Conservation (phyloP, 1,140 invertebrate genomes). For the Phenacoccus solenopsis region DNA sequence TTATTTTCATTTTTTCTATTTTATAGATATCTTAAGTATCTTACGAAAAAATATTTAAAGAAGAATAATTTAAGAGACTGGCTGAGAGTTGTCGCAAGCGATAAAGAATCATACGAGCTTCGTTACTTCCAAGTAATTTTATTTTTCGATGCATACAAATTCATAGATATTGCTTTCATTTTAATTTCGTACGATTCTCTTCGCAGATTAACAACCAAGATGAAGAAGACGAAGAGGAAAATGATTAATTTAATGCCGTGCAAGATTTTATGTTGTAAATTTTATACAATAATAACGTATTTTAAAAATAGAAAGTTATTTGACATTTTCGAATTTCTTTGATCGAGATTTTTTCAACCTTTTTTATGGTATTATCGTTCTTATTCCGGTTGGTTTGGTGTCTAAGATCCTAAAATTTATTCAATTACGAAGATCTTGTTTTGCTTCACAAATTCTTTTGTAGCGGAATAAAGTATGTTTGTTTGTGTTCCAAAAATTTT, state of each 20-base stretch:
- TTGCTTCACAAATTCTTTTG: too few species aligned
- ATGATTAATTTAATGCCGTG: conserved; percentile 10
- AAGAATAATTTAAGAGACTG: conserved; percentile 98
- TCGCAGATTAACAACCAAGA: conserved; percentile 30
- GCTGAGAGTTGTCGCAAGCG: conserved; percentile 93
- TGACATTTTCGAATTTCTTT: not conserved
- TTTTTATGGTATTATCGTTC: not conserved
- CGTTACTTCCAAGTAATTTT: conserved; percentile 92
- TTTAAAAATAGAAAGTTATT: not conserved
- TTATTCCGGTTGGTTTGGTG: not conserved
- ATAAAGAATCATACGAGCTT: conserved; percentile 92
- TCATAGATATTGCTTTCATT: not conserved
- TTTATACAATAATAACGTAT: not conserved
- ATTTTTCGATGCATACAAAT: not conserved
- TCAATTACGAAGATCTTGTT: too few species aligned
- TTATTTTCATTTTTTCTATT: conserved; percentile 29
- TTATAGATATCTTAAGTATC: conserved; percentile 88
- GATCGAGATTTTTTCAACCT: not conserved
- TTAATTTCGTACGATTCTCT: conserved; percentile 19
- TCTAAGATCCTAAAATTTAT: too few species aligned
- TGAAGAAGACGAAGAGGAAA: conserved; percentile 29
- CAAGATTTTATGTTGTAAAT: not conserved
- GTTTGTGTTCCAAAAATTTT: too few species aligned
- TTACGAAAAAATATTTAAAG: conserved; percentile 99
- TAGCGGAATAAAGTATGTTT: too few species aligned